Conservation (phyloP, 2,797 vertebrate species). For the Enteromius thamalakanensis region DNA sequence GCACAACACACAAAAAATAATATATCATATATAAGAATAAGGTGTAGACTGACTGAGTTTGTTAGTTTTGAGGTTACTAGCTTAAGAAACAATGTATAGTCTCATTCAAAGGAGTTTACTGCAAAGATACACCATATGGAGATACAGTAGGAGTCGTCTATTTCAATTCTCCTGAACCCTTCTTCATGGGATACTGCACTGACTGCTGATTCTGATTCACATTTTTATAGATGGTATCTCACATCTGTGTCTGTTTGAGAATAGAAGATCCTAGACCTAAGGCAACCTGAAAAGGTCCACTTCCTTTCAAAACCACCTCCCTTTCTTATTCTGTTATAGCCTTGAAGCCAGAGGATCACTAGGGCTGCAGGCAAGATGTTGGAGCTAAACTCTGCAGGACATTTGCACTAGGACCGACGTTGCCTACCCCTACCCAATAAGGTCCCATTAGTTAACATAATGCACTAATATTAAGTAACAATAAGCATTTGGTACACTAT, state of each 20-base stretch:
- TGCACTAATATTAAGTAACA: not conserved
- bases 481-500: too few species aligned
- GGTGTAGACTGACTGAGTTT: not conserved
- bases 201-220: slow-evolving; percentile 17
- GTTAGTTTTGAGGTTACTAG: not conserved
- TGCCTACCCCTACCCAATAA: not conserved
- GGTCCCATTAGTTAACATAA: not conserved
- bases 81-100: not conserved
- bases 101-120: not conserved
- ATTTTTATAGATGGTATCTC: not conserved
- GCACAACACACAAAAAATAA: not conserved
- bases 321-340: not conserved
- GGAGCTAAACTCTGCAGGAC: too few species aligned
- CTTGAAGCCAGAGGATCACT: too few species aligned
- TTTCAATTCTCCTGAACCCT: not conserved
- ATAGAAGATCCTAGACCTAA: not conserved
- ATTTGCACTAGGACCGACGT: too few species aligned
- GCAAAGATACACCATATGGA: not conserved
- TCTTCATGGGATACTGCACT: not conserved
- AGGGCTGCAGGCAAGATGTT: too few species aligned
- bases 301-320: not conserved
- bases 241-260: not conserved
- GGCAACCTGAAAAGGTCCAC: not conserved
- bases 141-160: not conserved
- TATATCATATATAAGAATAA: not conserved